Conservation (phyloP, 2,113 vertebrate genomes). For the Etia nguti region DNA sequence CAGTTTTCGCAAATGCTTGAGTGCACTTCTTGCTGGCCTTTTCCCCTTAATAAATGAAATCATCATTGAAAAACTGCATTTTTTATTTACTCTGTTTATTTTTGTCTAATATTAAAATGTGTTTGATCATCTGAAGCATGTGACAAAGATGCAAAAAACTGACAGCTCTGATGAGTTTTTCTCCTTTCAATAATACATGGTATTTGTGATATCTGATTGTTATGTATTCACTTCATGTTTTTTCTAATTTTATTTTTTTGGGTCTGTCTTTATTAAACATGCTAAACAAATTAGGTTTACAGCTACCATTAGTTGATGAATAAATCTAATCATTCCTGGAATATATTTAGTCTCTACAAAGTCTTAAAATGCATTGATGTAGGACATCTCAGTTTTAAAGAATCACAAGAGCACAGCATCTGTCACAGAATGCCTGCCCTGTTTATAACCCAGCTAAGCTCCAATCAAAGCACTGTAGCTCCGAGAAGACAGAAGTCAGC, state of each 20-base stretch:
- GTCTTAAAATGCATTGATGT: background rate
- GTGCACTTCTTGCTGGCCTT: background rate
- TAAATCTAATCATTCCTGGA: background rate
- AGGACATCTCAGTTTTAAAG: background rate
- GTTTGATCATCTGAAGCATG: background rate
- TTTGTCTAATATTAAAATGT: background rate
- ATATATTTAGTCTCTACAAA: background rate
- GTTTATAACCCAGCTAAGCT: background rate
- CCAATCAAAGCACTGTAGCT: conserved; percentile 33
- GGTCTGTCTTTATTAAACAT: background rate
- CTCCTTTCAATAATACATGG: background rate
- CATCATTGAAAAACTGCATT: background rate
- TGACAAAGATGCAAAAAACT: background rate
- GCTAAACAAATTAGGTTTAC: background rate
- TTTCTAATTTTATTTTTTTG: background rate
- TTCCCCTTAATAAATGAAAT: background rate
- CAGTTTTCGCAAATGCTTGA: background rate
- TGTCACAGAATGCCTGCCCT: conserved; percentile 1
- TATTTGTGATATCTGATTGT: background rate
- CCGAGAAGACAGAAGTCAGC: conserved; percentile 20
- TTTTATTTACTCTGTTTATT: background rate
- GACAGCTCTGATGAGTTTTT: background rate
- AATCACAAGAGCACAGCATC: background rate
- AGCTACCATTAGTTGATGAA: background rate
- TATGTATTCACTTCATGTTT: background rate